A percentile compares a stretch with the other conserved stretches of the same genome.
These are phyloP conservation scores for Urophycis tenuis DNA, from an alignment of 2,797 vertebrate species.

Conservation along the genomic window DNA sequence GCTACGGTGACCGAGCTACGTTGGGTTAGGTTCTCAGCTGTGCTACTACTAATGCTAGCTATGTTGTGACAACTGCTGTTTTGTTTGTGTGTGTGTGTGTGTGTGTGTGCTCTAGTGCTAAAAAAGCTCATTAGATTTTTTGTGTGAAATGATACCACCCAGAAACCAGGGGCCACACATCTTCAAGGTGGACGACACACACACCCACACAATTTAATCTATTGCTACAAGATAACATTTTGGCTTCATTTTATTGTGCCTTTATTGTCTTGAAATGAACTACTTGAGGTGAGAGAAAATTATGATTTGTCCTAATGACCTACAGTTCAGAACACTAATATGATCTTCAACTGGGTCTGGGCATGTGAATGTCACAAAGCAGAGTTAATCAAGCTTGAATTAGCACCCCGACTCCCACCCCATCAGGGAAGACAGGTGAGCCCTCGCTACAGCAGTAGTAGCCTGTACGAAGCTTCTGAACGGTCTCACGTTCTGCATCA, in stretches of 20 bases:
- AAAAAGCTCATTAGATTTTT: neutral
- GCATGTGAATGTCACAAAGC: neutral
- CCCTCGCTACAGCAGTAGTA: neutral
- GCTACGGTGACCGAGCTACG: neutral
- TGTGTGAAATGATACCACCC: neutral
- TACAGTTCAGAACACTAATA: neutral
- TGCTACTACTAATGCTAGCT: neutral
- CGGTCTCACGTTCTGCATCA: neutral
- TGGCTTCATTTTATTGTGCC: too few relatives aligned
- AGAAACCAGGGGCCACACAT: neutral
- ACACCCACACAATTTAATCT: neutral
- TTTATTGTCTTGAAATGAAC: too few relatives aligned
- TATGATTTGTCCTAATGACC: neutral
- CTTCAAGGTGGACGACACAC: neutral
- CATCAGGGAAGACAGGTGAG: neutral
- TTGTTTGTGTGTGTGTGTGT: neutral
- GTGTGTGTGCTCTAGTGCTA: neutral
- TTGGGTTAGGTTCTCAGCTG: neutral
- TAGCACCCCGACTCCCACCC: neutral
- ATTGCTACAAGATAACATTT: too few relatives aligned
- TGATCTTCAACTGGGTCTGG: neutral
- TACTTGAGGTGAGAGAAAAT: too few relatives aligned
- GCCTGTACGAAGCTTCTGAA: neutral
- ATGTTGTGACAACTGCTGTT: neutral
- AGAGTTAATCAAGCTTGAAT: neutral